Base-by-base conservation (phyloP, 2,888 invertebrate species). In the Plebejus melissa region DNA sequence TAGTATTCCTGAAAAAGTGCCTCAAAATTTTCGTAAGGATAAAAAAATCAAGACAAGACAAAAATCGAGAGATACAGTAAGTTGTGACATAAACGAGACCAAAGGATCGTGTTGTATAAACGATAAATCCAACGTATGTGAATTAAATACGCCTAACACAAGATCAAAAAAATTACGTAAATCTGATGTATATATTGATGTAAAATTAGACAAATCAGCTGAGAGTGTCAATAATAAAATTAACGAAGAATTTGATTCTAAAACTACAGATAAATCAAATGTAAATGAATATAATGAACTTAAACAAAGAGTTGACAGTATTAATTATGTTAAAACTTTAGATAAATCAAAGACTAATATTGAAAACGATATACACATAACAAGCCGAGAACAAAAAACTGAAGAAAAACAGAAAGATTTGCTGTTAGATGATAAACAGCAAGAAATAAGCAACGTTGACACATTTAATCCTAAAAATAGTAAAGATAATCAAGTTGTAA, bases 21-120 rank as follows among this genome's bases (percentile, higher is more conserved):
- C 72, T 54, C 13, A 72, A 54, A 46, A 50, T 72, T 72, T 72
- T 72, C 50, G 22, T 28, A 72, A 13, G 13, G 50, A 36, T 13
- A 72, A 54, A 16, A 72, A 72, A 32, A 50, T 50, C 7, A 72
- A 72, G 54, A 72, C 46, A 4, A 72, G 72, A 50, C 46, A 28
- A 28, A 72, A 46, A 72, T 13, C 13, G 28, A 16, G 16, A 72
- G 16, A 72, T 72, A 72, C 13, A 54, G 22, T 46, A 41, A 28
- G 22, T 46, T 22, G 9, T 71, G 41, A 46, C 11, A 28, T 65
- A 13, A 65, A 13, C 5, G 65, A 60, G 4, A 60, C 11, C 28
- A 60, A 28, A 11, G 60, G 60, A 28, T 28, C 28, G 4, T 22
- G 16, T 54, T 54, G 28, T 11, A 28, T 2, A 11, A 3, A 36